A percentile compares a stretch with the other conserved stretches of the same genome.
Evolutionary conservation across 2,888 invertebrate genomes (phyloP).

Genomic region (Lomographa bimaculata): DNA sequence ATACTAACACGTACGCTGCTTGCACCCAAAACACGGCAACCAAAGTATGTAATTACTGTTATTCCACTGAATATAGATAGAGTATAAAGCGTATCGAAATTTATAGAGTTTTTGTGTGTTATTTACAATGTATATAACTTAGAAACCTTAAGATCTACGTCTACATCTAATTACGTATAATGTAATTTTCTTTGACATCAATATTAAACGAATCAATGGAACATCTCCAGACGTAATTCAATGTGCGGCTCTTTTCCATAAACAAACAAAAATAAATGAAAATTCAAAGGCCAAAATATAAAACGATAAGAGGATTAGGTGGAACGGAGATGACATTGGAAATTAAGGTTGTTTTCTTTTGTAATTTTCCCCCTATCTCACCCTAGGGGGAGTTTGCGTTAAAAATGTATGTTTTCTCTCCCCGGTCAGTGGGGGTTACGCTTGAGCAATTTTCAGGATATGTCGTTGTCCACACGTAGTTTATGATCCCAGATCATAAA

Average conservation of each 20-base stretch:
- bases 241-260: constrained; percentile 62
- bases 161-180: too few species aligned
- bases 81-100: too few species aligned
- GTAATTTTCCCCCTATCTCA: constrained; percentile 78
- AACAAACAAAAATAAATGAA: constrained; percentile 82
- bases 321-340: constrained; percentile 83
- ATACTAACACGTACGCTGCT: too few species aligned
- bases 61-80: too few species aligned
- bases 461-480: constrained; percentile 55
- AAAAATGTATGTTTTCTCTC: constrained; percentile 77
- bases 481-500: constrained; percentile 53
- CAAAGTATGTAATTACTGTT: too few species aligned
- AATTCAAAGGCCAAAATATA: constrained; percentile 82
- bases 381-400: constrained; percentile 68
- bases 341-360: constrained; percentile 84
- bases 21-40: too few species aligned
- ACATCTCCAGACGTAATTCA: constrained; percentile 46
- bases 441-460: constrained; percentile 64
- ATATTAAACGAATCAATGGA: constrained; percentile 59
- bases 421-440: constrained; percentile 55
- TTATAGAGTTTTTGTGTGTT: too few species aligned
- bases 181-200: constrained; percentile 30
- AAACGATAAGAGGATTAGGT: constrained; percentile 83
- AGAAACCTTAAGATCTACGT: too few species aligned
- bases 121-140: too few species aligned